Conservation (phyloP, 2,113 vertebrate species). For the Dicrurus megarhynchus region DNA sequence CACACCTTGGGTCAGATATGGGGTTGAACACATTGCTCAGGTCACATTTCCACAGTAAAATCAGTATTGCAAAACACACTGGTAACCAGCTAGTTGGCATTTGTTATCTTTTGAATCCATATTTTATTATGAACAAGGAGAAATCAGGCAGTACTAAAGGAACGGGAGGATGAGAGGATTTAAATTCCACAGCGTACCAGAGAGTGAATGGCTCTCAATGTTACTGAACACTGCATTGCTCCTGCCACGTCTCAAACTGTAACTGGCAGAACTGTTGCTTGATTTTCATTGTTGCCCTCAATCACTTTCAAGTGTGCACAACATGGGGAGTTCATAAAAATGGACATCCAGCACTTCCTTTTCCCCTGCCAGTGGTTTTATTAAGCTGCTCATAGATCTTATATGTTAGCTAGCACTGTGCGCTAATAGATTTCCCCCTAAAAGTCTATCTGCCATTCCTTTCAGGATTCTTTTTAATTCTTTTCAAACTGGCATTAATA, state of each 20-base stretch:
- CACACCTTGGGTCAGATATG: background rate
- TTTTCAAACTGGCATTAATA: background rate
- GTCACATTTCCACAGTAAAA: background rate
- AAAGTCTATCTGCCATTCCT: background rate
- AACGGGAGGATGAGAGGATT: background rate
- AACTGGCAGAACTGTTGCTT: background rate
- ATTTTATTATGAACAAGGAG: background rate
- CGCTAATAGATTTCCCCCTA: background rate
- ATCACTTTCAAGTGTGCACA: background rate
- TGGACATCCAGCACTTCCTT: background rate
- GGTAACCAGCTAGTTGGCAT: background rate
- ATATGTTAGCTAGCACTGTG: background rate
- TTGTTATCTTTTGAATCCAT: background rate
- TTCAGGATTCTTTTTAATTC: background rate
- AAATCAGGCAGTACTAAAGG: background rate
- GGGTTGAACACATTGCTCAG: background rate
- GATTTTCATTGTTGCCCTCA: background rate
- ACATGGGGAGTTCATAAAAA: background rate
- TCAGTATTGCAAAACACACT: background rate
- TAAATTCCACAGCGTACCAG: background rate
- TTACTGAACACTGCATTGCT: background rate
- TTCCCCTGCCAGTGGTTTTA: background rate
- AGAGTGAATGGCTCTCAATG: background rate
- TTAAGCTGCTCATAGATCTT: background rate
- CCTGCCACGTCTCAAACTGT: background rate